These are phyloP conservation scores for Drosophila carrolli DNA, from an alignment of 1,140 invertebrate species.

Conservation along the genomic window DNA sequence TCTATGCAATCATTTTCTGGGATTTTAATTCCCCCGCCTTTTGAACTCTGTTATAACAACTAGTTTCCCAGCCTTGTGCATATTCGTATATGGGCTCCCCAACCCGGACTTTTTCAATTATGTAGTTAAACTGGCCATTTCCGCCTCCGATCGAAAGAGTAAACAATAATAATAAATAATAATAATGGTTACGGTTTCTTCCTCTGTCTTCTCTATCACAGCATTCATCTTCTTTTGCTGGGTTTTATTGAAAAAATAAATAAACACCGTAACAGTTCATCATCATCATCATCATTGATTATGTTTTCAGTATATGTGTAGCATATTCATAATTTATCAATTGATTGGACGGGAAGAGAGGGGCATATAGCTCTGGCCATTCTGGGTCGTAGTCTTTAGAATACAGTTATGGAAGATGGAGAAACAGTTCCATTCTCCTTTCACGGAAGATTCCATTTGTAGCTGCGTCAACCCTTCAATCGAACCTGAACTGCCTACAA, in stretches of 20 bases:
- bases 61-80: not conserved
- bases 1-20: too few species aligned
- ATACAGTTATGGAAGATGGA: conserved; percentile 29
- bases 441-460: not conserved
- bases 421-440: not conserved
- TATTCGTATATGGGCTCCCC: not conserved
- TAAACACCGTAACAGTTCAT: conserved; percentile 63
- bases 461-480: not conserved
- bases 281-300: conserved; percentile 37
- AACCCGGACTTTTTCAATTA: conserved; percentile 32
- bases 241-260: conserved; percentile 63
- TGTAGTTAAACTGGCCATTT: conserved; percentile 45
- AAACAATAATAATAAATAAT: conserved; percentile 46
- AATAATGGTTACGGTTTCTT: conserved; percentile 53
- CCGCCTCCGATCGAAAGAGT: conserved; percentile 25
- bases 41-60: not conserved
- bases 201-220: conserved; percentile 7
- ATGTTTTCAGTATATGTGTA: conserved; percentile 38
- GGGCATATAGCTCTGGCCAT: not conserved
- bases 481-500: conserved; percentile 2
- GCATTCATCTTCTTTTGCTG: conserved; percentile 29
- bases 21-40: too few species aligned
- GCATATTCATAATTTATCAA: conserved; percentile 67
- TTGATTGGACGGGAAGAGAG: conserved; percentile 15
- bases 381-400: conserved; percentile 13